Conservation (phyloP, 2,797 vertebrate species). For the Pogoniulus pusillus region DNA sequence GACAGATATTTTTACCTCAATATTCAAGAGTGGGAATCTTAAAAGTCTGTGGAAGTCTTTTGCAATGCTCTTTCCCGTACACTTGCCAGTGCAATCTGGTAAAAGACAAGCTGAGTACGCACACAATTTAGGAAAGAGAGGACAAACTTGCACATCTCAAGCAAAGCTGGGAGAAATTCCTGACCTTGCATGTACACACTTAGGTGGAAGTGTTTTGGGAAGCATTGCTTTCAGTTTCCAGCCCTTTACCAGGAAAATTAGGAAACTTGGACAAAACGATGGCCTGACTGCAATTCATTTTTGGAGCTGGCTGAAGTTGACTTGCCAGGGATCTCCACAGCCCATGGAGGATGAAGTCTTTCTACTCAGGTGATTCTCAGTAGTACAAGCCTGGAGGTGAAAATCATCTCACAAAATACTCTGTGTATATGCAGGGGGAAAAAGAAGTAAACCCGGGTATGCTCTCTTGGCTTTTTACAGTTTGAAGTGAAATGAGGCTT, state of each 20-base stretch:
- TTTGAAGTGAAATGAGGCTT: background rate
- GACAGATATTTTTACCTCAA: background rate
- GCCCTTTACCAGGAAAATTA: background rate
- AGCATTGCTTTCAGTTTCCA: background rate
- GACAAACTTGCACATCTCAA: background rate
- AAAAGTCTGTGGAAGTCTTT: background rate
- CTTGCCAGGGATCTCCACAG: background rate
- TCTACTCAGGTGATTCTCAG: background rate
- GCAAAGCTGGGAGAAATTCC: background rate
- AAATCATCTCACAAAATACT: background rate
- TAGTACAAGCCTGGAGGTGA: background rate
- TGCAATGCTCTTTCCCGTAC: slow-evolving; percentile 13
- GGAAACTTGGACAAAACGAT: background rate
- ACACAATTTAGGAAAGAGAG: background rate
- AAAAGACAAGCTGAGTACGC: background rate
- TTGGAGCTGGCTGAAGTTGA: background rate
- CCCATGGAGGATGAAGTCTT: background rate
- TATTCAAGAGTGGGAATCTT: background rate
- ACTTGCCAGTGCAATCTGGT: background rate
- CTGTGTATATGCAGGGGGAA: background rate
- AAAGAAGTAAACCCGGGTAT: background rate
- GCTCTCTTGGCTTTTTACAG: background rate
- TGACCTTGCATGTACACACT: background rate
- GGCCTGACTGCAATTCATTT: background rate
- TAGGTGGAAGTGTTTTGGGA: background rate